Evolutionary conservation across 1,140 invertebrate species (phyloP).

Genomic region (Ooceraea biroi): DNA sequence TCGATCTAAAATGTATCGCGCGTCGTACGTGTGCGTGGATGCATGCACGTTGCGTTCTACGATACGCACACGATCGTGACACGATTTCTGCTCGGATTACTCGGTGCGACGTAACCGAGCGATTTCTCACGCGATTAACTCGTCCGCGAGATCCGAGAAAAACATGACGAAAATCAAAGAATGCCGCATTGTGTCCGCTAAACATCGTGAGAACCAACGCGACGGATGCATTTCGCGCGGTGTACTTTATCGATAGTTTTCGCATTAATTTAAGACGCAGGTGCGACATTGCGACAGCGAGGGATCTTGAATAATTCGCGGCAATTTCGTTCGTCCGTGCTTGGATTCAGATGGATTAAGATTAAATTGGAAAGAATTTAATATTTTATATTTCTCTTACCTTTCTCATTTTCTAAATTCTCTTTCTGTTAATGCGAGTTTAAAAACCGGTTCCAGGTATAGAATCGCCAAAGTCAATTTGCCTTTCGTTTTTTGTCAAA

Average conservation of each 20-base stretch:
- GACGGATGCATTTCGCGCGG: neutral
- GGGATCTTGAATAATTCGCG: neutral
- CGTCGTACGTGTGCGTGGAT: neutral
- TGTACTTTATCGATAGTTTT: constrained; percentile 19
- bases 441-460: neutral
- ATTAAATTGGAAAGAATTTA: neutral
- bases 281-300: neutral
- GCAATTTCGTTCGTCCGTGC: neutral
- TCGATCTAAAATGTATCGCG: neutral
- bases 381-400: neutral
- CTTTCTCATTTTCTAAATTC: neutral
- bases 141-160: neutral
- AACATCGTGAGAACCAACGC: constrained; percentile 30
- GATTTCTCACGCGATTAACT: constrained; percentile 43
- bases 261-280: constrained; percentile 19
- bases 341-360: neutral
- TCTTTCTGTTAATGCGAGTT: neutral
- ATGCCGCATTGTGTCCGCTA: constrained; percentile 22
- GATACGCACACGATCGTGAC: constrained; percentile 20
- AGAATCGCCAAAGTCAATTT: neutral
- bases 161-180: constrained; percentile 38
- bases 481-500: neutral
- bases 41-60: neutral
- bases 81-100: constrained; percentile 6
- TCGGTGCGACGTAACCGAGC: neutral